Conservation (phyloP, 1,140 invertebrate genomes). For the Pseudomyrmex concolor region DNA sequence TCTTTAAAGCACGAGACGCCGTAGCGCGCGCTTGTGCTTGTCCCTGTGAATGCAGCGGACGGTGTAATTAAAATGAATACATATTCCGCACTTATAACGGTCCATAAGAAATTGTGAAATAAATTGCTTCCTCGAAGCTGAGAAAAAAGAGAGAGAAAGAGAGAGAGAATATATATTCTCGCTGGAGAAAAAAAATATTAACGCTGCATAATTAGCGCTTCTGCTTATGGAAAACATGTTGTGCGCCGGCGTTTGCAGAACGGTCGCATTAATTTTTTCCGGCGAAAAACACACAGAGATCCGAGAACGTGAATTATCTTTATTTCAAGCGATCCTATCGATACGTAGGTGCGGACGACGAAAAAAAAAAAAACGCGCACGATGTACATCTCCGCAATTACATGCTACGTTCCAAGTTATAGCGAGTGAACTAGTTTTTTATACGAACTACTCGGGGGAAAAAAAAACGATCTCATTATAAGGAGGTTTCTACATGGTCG, state of each 20-base stretch:
- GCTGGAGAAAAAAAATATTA: neutral
- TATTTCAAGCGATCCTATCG: conserved; percentile 1
- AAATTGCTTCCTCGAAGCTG: conserved; percentile 9
- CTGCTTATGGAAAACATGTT: neutral
- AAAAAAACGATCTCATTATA: conserved; percentile 8
- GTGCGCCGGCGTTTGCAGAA: neutral
- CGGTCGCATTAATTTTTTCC: neutral
- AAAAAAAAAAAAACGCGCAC: conserved; percentile 1
- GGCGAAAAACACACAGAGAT: neutral
- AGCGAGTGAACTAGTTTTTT: conserved; percentile 21
- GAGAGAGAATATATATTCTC: neutral
- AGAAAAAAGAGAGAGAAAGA: too few species aligned
- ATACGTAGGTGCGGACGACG: neutral
- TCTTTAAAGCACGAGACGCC: conserved; percentile 38
- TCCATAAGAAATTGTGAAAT: conserved; percentile 3
- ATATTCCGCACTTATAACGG: neutral
- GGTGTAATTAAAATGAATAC: conserved; percentile 41
- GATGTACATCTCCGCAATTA: conserved; percentile 13
- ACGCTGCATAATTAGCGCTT: neutral
- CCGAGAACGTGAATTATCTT: neutral
- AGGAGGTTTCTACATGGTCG: neutral
- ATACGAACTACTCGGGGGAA: neutral
- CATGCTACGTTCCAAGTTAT: neutral
- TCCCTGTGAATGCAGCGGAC: neutral
- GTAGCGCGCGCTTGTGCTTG: neutral